phyloP scores from a whole-genome alignment of 2,113 vertebrate species.

The Ahaetulla prasina region DNA sequence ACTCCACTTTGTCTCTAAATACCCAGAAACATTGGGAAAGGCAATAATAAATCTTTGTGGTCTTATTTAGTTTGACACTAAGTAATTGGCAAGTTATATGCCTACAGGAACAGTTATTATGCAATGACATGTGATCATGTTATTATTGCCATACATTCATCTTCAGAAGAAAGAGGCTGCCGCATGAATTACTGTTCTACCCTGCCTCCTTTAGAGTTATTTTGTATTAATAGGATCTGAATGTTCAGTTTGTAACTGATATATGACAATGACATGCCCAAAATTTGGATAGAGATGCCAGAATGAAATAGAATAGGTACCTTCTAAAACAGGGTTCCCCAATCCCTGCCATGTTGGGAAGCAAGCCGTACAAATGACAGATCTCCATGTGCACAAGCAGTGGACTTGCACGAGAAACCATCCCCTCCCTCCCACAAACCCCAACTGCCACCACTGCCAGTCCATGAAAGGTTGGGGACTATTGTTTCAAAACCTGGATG shows the following conservation, averaged over 20 bases:
- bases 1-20: not conserved
- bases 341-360: not conserved
- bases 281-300: not conserved
- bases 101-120: not conserved
- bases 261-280: not conserved
- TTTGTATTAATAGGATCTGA: not conserved
- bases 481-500: not conserved
- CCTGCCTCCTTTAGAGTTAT: not conserved
- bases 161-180: not conserved
- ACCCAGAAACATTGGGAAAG: not conserved
- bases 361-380: not conserved
- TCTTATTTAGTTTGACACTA: not conserved
- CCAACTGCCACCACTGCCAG: not conserved
- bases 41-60: not conserved
- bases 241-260: not conserved
- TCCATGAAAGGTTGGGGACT: not conserved
- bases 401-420: not conserved
- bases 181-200: not conserved
- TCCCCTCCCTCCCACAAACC: not conserved
- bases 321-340: not conserved
- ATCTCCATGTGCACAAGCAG: not conserved
- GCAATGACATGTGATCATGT: not conserved
- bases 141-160: not conserved
- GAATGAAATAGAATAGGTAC: not conserved
- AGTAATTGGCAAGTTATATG: not conserved